Conservation (phyloP, 2,797 vertebrate species). For the Saguinus oedipus region DNA sequence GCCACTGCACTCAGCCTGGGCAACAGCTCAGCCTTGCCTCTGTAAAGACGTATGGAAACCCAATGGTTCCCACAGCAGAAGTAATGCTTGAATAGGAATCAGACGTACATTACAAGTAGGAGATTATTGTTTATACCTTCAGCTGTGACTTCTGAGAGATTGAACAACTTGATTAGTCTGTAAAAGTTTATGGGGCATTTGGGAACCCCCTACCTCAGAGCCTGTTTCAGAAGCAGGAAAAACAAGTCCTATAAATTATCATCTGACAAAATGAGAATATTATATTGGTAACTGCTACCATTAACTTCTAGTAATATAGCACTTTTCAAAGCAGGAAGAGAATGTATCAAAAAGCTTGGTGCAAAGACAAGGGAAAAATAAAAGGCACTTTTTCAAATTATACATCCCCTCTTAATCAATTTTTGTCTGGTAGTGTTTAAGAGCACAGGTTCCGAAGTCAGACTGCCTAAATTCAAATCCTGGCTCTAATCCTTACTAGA, state of each 20-base stretch:
- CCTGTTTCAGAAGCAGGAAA: slow-evolving; percentile 21
- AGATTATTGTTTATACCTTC: slow-evolving; percentile 13
- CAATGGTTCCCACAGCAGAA: not conserved
- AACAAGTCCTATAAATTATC: slow-evolving; percentile 51
- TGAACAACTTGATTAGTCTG: slow-evolving; percentile 30
- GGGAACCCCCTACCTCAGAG: not conserved
- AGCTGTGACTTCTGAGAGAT: not conserved
- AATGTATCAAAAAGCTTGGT: slow-evolving; percentile 13
- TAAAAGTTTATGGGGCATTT: not conserved
- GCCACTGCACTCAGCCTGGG: too few relatives aligned
- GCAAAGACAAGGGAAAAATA: not conserved
- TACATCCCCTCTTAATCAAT: not conserved
- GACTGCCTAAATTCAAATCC: not conserved
- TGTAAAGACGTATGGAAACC: not conserved
- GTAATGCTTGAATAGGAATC: too few relatives aligned
- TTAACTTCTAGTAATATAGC: slow-evolving; percentile 38
- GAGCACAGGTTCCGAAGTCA: not conserved
- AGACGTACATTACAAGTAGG: not conserved
- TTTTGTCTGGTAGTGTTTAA: not conserved
- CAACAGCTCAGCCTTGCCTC: not conserved
- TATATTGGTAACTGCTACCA: not conserved
- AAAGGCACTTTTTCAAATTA: slow-evolving; percentile 30
- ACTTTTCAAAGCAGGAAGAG: not conserved
- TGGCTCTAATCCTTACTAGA: not conserved
- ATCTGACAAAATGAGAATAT: slow-evolving; percentile 55